Evolutionary conservation across 2,113 vertebrate species (phyloP), one percentile per base, ranked within the genome.

Genomic region (Ranitomeya variabilis): DNA sequence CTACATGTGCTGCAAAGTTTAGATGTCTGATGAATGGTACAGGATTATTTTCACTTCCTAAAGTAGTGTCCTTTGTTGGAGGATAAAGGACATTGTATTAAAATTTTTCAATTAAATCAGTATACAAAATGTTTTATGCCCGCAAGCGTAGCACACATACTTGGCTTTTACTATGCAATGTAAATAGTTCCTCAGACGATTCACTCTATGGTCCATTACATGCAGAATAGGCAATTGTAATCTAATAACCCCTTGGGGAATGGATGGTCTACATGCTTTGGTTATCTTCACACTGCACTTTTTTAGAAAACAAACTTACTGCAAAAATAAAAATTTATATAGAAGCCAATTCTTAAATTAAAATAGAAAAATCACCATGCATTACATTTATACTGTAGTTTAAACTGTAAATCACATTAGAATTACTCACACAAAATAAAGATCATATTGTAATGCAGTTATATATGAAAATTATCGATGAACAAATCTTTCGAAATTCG

Each of bases 211-310:
- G 79, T 80, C 79, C 55, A 80, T 80, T 80, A 80, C 55, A 23
- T 80, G 60, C 9, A 80, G 55, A 60, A 60, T 57, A 60, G 23
- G 57, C 55, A 60, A 31, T 80, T 60, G 54, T 37, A 80, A 80
- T 80, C 55, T 59, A 60, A 60, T 59, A 80, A 59, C n/a, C 57
- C 79, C 79, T 80, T 60, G 23, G 79, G 79, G 79, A 80, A 80
- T 59, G 23, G 57, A 31, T 26, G 54, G 54, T 55, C 54, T 26
- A 59, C n/a, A 59, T 59, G 54, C 78, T 80, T 80, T 80, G 1
- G 19, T 15, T 55, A 80, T 13, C 55, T 57, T 26, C 15, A 19
- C 18, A 9, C 2, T 51, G 45, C 13, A 6, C 2, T 78, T 52
- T 78, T 23, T n/a, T 54, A 21, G 18, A 51, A 45, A 54, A 21